phyloP scores from a whole-genome alignment of 2,113 vertebrate species.

The Lamprotornis superbus region DNA sequence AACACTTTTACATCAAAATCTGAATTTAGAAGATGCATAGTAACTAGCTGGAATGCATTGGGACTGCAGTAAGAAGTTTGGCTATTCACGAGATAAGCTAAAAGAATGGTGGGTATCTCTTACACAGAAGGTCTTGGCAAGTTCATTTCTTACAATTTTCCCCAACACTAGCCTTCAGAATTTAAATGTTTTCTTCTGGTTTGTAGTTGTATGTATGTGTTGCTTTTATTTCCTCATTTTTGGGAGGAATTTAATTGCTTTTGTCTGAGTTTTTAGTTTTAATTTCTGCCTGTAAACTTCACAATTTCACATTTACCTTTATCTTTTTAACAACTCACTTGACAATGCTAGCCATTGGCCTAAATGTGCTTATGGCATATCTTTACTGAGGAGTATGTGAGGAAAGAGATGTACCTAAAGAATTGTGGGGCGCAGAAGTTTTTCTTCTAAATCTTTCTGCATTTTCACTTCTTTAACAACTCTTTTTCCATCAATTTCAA shows the following conservation, averaged over 20 bases:
- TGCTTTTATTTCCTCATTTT: neutral
- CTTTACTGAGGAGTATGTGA: neutral
- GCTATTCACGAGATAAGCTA: neutral
- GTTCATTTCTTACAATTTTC: neutral
- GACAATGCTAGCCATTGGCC: neutral
- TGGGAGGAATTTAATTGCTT: neutral
- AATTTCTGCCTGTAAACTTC: neutral
- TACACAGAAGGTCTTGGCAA: neutral
- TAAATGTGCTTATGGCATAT: neutral
- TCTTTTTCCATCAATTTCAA: neutral
- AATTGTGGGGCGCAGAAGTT: neutral
- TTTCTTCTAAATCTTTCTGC: neutral
- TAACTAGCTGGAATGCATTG: neutral
- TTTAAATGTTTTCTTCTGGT: neutral
- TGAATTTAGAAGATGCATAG: neutral
- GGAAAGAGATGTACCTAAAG: neutral
- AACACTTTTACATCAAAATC: neutral
- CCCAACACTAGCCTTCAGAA: neutral
- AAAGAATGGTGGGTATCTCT: neutral
- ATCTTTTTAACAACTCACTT: neutral
- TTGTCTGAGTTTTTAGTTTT: neutral
- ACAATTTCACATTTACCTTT: neutral
- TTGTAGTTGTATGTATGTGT: neutral
- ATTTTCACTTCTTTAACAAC: neutral
- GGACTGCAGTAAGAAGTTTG: neutral